Evolutionary conservation across 2,113 vertebrate species (phyloP), one percentile per base, ranked within the genome.

Genomic region (Neolamprologus sp.): DNA sequence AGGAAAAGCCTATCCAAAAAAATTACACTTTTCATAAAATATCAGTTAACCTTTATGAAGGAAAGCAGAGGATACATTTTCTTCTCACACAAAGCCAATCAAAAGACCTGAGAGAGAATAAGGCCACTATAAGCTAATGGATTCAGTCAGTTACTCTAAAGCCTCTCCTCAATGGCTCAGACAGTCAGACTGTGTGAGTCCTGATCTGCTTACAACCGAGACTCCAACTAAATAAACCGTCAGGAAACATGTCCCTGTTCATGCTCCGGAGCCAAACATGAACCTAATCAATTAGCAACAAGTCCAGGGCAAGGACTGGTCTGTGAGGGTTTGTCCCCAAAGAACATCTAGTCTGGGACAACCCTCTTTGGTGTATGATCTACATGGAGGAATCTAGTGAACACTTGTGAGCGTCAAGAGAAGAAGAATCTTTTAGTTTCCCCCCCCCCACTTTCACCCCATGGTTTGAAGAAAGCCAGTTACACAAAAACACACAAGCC

Each of bases 391-490:
- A 88, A 75, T 86, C 80, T 51, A 53, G 45, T 31, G 71, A 78
- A 45, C 78, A 86, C 28, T 13, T 83, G 84, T 83, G 47, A 85
- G 21, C 47, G 6, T 58, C 63, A 82, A 26, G 45, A 60, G 42
- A 86, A 79, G 87, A 87, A 86, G 49, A 82, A 75, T 47, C 81
- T 81, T 85, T 85, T n/a, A 65, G 16, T 33, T 63, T 16, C 16
- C 13, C 23, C 35, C 33, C 57, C 63, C 55, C 45, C 7, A 7
- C 14, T 47, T 47, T 7, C 5, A n/a, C 13, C 40, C 71, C 17
- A 84, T 82, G 58, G 75, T 85, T 83, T 89, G 87, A 87, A 71
- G 65, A 89, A 75, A 92, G 37, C 42, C 88, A 92, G 58, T 85
- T 40, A 58, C 33, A 89, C 73, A 81, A 57, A 57, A 78, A 71